Evolutionary conservation across 2,888 invertebrate genomes (phyloP).

Genomic region (Microchrysa polita): DNA sequence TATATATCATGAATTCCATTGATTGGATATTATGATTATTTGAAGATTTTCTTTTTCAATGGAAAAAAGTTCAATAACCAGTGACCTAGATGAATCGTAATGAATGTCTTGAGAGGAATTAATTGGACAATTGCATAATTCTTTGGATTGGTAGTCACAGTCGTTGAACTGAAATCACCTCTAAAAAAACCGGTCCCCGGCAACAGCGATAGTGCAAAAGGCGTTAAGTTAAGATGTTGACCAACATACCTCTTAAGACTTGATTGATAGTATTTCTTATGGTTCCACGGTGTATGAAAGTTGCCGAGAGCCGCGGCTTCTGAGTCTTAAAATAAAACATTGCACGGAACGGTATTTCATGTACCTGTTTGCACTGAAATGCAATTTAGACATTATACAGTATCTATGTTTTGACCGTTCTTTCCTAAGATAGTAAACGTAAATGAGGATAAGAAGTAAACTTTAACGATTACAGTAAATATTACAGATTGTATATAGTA

Average conservation of each 20-base stretch:
- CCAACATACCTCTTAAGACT: neutral
- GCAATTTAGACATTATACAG: neutral
- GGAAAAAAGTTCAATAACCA: conserved; percentile 36
- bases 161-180: conserved; percentile 38
- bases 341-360: conserved; percentile 8
- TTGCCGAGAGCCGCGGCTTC: no score
- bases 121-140: conserved; percentile 31
- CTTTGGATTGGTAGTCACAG: neutral
- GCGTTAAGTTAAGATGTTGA: neutral
- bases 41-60: conserved; percentile 2
- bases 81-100: conserved; percentile 39
- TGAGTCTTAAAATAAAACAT: no score
- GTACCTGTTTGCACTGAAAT: neutral
- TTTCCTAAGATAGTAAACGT: conserved; percentile 25
- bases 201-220: no score
- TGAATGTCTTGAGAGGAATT: conserved; percentile 29
- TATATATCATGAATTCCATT: no score
- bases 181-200: conserved; percentile 21
- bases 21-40: no score
- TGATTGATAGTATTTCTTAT: no score
- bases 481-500: no score
- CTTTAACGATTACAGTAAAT: no score
- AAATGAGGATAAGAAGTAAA: no score
- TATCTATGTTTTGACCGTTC: no score
- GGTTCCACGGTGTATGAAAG: neutral